Base-by-base conservation (phyloP, 2,888 invertebrate genomes). In the Ditula angustiorana region DNA sequence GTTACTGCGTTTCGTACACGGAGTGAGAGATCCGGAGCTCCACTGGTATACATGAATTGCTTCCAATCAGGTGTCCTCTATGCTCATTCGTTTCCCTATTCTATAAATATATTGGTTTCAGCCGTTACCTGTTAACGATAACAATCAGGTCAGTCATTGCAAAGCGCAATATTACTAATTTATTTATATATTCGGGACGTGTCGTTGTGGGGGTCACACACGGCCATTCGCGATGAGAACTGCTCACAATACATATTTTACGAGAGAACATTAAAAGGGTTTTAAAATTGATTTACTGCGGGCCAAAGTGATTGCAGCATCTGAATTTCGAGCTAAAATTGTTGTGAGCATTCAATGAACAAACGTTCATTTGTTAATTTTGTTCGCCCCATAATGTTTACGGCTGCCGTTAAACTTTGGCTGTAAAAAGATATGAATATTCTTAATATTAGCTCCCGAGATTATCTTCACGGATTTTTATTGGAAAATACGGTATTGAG, bases 311-410 rank as follows among this genome's bases (percentile, higher is more conserved):
- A 88, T 88, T 82, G 78, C 77, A 72, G 77, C 80, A 72, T 82
- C 81, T 78, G 79, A 83, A 80, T 83, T 83, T 79, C 77, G 78
- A 76, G 69, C 85, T 87, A 82, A 88, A 88, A 85, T 85, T 86
- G 85, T 85, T 79, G 77, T 74, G 72, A 71, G 72, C 75, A 77
- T 85, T 89, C 87, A 90, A 86, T 88, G 86, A 82, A 81, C 75
- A 82, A 75, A 79, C 83, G 80, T 89, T 87, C 87, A 88, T 90
- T 90, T 88, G 88, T 89, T 90, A 88, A 90, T 90, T 89, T 85
- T 82, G 86, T 84, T 79, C 81, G 74, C 76, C 73, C 80, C 80
- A 78, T 85, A 81, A 86, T 82, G 83, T 90, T 90, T 88, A 88
- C 82, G 74, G 83, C 75, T 44, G 84, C 76, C 77, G 84, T 89